These are phyloP conservation scores for Cettia cetti DNA, from an alignment of 2,113 vertebrate genomes.

Conservation along the genomic window DNA sequence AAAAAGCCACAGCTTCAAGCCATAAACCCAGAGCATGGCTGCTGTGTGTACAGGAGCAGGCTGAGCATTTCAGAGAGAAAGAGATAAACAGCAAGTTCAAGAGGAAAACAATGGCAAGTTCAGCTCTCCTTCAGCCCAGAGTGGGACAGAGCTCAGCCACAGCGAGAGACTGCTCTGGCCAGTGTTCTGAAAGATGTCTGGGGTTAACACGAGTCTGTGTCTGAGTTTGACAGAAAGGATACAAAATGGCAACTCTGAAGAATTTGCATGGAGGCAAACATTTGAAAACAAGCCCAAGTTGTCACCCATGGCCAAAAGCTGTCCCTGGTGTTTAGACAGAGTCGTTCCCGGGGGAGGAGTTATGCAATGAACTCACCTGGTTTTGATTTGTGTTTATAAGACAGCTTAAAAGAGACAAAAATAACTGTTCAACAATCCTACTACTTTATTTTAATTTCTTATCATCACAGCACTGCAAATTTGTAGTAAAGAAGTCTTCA, in stretches of 20 bases:
- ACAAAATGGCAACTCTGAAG: background rate
- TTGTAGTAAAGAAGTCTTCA: background rate
- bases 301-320: background rate
- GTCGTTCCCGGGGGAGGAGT: background rate
- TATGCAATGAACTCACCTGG: background rate
- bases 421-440: background rate
- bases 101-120: background rate
- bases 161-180: background rate
- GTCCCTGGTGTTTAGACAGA: background rate
- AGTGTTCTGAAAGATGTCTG: background rate
- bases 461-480: background rate
- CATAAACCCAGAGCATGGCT: background rate
- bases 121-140: background rate
- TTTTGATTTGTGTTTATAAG: background rate
- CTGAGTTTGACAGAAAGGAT: background rate
- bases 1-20: background rate
- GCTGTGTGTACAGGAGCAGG: background rate
- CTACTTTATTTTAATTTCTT: background rate
- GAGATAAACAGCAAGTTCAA: background rate
- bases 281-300: background rate
- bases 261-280: background rate
- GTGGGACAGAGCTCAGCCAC: background rate
- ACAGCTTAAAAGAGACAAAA: background rate
- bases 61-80: background rate
- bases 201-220: accelerated